Evolutionary conservation across 2,113 vertebrate genomes (phyloP).

Genomic region (Hippocampus barbouri): DNA sequence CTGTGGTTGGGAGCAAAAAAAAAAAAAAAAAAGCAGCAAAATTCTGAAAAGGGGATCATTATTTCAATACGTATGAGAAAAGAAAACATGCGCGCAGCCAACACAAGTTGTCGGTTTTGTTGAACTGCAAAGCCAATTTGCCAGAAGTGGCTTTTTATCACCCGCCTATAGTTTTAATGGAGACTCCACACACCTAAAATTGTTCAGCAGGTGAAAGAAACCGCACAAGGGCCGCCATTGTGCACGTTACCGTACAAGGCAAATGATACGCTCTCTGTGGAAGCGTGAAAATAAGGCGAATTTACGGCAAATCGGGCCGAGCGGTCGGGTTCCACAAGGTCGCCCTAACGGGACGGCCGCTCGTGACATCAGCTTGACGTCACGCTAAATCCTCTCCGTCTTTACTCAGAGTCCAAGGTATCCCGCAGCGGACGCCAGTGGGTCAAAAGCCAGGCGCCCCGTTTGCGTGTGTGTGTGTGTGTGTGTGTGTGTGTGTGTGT

Average conservation of each 20-base stretch:
- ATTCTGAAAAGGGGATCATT: neutral
- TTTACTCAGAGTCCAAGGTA: too few relatives aligned
- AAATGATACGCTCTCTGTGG: too few relatives aligned
- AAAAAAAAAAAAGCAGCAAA: neutral
- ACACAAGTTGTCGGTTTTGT: conserved; percentile 7
- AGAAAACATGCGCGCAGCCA: neutral
- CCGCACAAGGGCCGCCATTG: neutral
- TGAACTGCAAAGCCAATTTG: neutral
- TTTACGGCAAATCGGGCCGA: too few relatives aligned
- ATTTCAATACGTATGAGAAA: conserved; percentile 3
- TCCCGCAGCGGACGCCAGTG: too few relatives aligned
- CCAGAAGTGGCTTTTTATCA: neutral
- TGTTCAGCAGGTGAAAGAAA: neutral
- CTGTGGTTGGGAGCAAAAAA: neutral
- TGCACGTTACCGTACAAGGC: neutral
- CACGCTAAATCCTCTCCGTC: too few relatives aligned
- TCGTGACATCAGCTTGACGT: too few relatives aligned
- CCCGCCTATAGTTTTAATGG: neutral
- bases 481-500: too few relatives aligned
- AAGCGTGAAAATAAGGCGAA: too few relatives aligned
- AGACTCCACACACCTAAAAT: neutral
- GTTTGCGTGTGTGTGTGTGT: too few relatives aligned
- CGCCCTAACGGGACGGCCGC: too few relatives aligned
- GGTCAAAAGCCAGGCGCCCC: too few relatives aligned
- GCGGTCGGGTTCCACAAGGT: too few relatives aligned